Evolutionary conservation across 2,888 invertebrate species (phyloP).

Genomic region (Melieria crassipennis): DNA sequence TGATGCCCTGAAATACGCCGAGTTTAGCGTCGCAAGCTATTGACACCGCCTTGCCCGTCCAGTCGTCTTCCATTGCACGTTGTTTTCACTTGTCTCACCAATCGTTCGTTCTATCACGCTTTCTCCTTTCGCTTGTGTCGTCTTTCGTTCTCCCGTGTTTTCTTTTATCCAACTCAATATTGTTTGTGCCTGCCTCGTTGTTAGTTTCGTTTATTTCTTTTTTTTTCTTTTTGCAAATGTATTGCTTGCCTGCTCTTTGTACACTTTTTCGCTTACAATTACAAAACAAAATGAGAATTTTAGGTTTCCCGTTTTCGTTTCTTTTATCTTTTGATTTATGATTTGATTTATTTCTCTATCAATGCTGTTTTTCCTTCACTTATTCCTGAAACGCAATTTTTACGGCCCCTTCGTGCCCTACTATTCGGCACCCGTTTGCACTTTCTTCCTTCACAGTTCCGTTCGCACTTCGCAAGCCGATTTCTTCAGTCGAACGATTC

Average conservation of each 20-base stretch:
- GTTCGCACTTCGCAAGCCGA: not conserved
- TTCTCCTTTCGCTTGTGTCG: not conserved
- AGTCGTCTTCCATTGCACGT: conserved; percentile 54
- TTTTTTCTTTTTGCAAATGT: not conserved
- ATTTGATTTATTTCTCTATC: too few relatives aligned
- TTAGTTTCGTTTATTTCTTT: not conserved
- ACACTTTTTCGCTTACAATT: conserved; percentile 1
- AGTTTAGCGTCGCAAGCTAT: conserved; percentile 81
- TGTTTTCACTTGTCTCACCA: not conserved
- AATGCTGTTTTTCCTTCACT: too few relatives aligned
- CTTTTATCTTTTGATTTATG: too few relatives aligned
- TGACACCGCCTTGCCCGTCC: conserved; percentile 82
- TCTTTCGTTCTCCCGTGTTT: not conserved
- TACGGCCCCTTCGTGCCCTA: not conserved
- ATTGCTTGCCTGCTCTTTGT: too few relatives aligned
- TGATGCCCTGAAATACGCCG: conserved; percentile 82
- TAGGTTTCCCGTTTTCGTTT: not conserved
- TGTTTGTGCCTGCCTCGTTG: not conserved
- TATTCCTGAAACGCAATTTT: conserved; percentile 1
- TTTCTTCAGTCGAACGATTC: not conserved
- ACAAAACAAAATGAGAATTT: conserved; percentile 1
- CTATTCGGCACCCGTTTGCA: not conserved
- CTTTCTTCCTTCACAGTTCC: not conserved
- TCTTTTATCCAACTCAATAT: not conserved
- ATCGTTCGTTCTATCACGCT: not conserved